Conservation (phyloP, 1,140 invertebrate species). For the Neodiprion lecontei region DNA sequence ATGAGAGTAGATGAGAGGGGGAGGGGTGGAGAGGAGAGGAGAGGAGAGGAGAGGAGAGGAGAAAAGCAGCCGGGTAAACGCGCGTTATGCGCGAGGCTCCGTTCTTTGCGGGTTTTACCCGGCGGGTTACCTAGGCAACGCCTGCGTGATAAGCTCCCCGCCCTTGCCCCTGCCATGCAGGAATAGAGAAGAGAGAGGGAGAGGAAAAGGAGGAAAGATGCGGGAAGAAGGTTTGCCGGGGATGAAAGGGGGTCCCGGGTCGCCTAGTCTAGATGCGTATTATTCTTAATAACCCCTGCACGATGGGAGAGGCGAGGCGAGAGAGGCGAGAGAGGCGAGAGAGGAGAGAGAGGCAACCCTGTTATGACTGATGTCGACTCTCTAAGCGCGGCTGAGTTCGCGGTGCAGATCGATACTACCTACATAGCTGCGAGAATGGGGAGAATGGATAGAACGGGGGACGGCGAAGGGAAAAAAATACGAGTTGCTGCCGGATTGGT, state of each 20-base stretch:
- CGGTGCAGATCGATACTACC: background rate
- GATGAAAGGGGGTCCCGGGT: conserved; percentile 29
- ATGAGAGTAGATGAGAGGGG: conserved; percentile 27
- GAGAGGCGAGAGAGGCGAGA: background rate
- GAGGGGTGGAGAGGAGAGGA: conserved; percentile 29
- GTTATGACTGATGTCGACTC: conserved; percentile 64
- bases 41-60: conserved; percentile 20
- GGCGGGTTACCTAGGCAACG: conserved; percentile 60
- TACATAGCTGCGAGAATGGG: background rate
- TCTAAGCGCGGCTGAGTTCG: conserved; percentile 40
- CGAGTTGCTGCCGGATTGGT: conserved; percentile 45
- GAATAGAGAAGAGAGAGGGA: conserved; percentile 30
- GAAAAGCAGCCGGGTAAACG: conserved; percentile 16
- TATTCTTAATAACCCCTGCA: conserved; percentile 62
- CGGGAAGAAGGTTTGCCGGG: background rate
- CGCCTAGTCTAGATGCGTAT: conserved; percentile 58
- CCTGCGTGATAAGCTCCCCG: conserved; percentile 31
- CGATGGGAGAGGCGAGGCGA: conserved; percentile 30
- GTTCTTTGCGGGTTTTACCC: conserved; percentile 61
- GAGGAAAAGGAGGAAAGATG: background rate
- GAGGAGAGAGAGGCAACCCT: conserved; percentile 38
- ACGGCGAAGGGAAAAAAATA: conserved; percentile 39
- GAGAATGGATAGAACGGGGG: conserved; percentile 6
- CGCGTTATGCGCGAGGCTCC: conserved; percentile 30
- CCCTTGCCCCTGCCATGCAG: conserved; percentile 33